Evolutionary conservation across 2,797 vertebrate species (phyloP).

Genomic region (Rhabdomys pumilio): DNA sequence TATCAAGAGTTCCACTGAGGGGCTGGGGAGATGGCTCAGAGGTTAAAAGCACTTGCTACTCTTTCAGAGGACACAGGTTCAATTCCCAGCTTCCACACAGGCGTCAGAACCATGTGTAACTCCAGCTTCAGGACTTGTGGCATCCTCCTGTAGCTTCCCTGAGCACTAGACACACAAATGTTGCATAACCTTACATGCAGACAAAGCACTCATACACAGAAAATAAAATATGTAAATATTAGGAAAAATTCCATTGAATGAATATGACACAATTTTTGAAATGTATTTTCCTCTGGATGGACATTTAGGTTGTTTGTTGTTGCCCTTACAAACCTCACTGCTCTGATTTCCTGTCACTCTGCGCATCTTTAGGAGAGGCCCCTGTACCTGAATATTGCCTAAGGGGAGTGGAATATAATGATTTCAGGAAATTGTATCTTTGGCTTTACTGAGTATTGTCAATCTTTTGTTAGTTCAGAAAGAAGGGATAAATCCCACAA

Average conservation of each 20-base stretch:
- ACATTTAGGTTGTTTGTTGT: neutral
- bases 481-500: neutral
- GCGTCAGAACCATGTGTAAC: neutral
- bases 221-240: neutral
- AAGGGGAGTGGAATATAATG: neutral
- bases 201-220: neutral
- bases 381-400: neutral
- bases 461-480: neutral
- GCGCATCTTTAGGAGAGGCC: neutral
- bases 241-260: conserved; percentile 29
- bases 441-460: conserved; percentile 8
- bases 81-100: neutral
- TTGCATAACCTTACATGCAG: too few species aligned
- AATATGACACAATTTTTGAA: neutral
- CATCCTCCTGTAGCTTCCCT: neutral
- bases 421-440: neutral
- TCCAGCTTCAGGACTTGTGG: neutral
- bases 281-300: conserved; percentile 4
- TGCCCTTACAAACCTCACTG: neutral
- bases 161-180: neutral
- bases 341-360: neutral
- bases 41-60: neutral
- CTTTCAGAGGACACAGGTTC: neutral
- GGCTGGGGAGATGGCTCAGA: neutral
- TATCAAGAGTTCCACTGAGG: neutral